Percentiles rank a stretch among this genome's conserved stretches.
Conservation (phyloP, 1,140 invertebrate species). For the Chlorops oryzae region DNA sequence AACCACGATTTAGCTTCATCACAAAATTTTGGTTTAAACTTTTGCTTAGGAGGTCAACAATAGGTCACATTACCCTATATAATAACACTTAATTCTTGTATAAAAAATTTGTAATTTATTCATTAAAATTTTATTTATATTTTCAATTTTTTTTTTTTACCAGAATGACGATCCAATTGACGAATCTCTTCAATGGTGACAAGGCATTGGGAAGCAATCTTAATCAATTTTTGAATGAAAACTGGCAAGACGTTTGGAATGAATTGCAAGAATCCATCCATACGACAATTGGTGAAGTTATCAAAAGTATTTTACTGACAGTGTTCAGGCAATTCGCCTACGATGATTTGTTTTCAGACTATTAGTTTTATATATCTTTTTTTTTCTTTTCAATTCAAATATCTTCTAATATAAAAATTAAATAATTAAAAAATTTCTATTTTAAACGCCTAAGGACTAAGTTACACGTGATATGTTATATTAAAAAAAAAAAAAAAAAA, state of each 20-base stretch:
- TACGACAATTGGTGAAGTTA: constrained; percentile 51
- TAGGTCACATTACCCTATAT: neutral
- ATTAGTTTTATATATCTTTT: constrained; percentile 10
- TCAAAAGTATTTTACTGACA: constrained; percentile 50
- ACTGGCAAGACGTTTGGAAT: constrained; percentile 53
- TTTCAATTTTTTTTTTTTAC: constrained; percentile 49
- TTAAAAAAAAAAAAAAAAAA: too few species aligned
- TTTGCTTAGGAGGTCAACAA: too few species aligned
- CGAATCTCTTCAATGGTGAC: constrained; percentile 66
- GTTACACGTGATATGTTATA: too few species aligned
- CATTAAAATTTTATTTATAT: constrained; percentile 1
- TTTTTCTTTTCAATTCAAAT: constrained; percentile 38
- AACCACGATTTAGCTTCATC: too few species aligned
- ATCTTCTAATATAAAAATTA: constrained; percentile 17
- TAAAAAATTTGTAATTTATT: neutral
- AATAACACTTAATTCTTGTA: neutral
- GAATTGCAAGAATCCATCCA: constrained; percentile 57
- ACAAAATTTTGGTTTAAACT: too few species aligned
- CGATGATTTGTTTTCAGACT: constrained; percentile 39
- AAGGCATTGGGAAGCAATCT: constrained; percentile 56
- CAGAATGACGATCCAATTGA: constrained; percentile 56
- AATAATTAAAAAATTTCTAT: neutral
- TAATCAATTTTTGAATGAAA: constrained; percentile 58
- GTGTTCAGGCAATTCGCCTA: constrained; percentile 43
- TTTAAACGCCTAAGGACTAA: neutral